Conservation (phyloP, 2,888 invertebrate genomes). For the Cremastinae sp. region DNA sequence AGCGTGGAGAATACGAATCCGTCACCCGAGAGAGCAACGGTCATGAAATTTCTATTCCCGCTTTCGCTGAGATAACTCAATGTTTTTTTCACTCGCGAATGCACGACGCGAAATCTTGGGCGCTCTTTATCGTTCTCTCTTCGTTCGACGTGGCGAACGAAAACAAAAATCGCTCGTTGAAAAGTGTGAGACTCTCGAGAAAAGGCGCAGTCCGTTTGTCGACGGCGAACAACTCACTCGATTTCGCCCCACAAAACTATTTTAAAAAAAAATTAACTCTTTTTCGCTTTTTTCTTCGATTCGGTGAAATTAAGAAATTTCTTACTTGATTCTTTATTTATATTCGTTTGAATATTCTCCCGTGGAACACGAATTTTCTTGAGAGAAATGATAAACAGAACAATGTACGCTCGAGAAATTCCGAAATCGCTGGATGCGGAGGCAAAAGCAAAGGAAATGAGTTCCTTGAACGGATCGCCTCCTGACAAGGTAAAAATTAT, state of each 20-base stretch:
- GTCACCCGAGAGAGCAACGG: background rate
- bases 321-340: too few relatives aligned
- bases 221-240: background rate
- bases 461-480: slow-evolving; percentile 55
- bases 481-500: slow-evolving; percentile 61
- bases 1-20: background rate
- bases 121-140: too few relatives aligned
- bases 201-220: too few relatives aligned
- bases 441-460: background rate
- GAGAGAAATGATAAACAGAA: background rate
- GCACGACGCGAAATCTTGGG: too few relatives aligned
- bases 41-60: background rate
- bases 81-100: too few relatives aligned
- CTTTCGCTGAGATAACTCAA: background rate
- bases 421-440: slow-evolving; percentile 28
- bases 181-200: too few relatives aligned
- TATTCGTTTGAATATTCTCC: background rate
- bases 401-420: slow-evolving; percentile 59
- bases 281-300: too few relatives aligned
- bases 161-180: too few relatives aligned
- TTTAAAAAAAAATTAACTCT: too few relatives aligned
- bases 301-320: too few relatives aligned
- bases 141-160: too few relatives aligned
- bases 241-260: too few relatives aligned
- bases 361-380: slow-evolving; percentile 1